phyloP scores from a whole-genome alignment of 2,797 vertebrate species.

The Pteropus rufus region DNA sequence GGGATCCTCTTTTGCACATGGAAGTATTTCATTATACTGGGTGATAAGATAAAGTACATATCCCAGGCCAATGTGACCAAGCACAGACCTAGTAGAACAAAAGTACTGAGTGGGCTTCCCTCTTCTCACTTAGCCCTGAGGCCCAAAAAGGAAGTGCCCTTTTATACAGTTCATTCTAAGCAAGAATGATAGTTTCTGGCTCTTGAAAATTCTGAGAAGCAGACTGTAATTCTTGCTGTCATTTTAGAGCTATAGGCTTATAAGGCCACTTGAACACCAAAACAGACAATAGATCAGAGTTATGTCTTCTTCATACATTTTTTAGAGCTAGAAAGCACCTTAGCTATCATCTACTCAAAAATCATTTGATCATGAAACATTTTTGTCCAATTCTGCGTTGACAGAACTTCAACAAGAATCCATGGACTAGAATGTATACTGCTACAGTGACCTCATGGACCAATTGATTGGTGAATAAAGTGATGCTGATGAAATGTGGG shows the following conservation, averaged over 20 bases:
- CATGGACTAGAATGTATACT: not conserved
- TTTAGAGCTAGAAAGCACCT: not conserved
- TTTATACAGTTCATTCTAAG: not conserved
- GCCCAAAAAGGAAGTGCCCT: not conserved
- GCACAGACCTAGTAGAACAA: not conserved
- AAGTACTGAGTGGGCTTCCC: not conserved
- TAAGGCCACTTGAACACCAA: not conserved
- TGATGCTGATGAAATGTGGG: not conserved
- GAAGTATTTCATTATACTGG: not conserved
- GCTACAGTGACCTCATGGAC: not conserved
- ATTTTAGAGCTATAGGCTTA: not conserved
- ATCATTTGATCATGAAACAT: not conserved
- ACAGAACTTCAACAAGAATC: not conserved
- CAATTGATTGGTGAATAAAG: not conserved
- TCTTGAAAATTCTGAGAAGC: not conserved
- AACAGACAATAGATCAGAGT: not conserved
- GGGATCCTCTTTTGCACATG: not conserved
- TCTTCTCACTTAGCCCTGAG: not conserved
- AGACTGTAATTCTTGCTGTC: not conserved
- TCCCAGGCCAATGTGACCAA: not conserved
- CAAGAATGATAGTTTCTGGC: not conserved
- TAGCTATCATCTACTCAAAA: not conserved
- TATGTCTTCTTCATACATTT: not conserved
- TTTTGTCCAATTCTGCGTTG: not conserved
- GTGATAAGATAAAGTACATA: not conserved